phyloP scores from a whole-genome alignment of 1,140 invertebrate species.

The Rhopalosiphum padi region DNA sequence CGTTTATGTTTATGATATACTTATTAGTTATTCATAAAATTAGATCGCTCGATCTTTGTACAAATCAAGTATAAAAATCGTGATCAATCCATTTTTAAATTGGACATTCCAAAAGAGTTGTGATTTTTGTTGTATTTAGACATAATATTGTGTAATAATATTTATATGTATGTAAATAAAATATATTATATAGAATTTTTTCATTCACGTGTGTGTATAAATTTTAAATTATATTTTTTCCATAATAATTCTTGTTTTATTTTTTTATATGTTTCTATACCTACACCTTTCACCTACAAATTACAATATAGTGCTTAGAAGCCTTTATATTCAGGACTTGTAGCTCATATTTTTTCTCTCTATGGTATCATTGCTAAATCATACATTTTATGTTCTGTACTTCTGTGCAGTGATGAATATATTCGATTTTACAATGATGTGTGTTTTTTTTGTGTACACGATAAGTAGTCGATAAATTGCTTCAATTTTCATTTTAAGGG shows the following conservation, averaged over 20 bases:
- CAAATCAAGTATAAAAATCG: background rate
- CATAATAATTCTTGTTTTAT: background rate
- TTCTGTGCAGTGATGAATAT: background rate
- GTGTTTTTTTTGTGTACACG: no score
- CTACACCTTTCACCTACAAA: no score
- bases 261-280: background rate
- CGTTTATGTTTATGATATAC: background rate
- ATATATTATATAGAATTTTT: conserved; percentile 19
- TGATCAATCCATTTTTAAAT: background rate
- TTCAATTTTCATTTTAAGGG: no score
- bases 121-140: conserved; percentile 33
- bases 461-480: no score
- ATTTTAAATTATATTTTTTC: conserved; percentile 49
- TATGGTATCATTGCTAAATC: no score
- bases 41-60: background rate
- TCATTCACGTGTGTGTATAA: conserved; percentile 15
- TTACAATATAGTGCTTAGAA: no score
- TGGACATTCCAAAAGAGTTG: conserved; percentile 38
- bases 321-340: no score
- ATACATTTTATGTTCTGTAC: background rate
- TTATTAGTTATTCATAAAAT: no score
- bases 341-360: background rate
- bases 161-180: conserved; percentile 6
- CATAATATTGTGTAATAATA: conserved; percentile 7
- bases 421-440: background rate